Evolutionary conservation across 2,797 vertebrate species (phyloP).

Genomic region (Pelochelys cantorii): DNA sequence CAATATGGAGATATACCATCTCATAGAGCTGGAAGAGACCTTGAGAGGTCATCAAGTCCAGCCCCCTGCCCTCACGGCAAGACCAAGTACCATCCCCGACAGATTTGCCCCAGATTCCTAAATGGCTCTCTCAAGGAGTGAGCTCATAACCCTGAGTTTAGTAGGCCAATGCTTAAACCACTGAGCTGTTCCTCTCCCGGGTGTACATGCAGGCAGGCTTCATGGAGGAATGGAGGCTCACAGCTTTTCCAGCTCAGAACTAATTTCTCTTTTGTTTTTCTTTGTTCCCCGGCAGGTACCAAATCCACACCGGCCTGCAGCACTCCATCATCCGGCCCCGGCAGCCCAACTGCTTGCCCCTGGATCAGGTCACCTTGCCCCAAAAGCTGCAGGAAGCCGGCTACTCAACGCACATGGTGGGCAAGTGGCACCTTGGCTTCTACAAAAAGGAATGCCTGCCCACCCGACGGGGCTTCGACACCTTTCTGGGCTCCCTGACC

Average conservation of each 20-base stretch:
- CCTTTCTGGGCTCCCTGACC: constrained; percentile 95
- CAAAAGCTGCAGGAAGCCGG: constrained; percentile 94
- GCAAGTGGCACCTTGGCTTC: constrained; percentile 99
- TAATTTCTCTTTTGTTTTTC: constrained; percentile 7
- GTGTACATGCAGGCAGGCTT: background rate
- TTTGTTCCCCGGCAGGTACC: constrained; percentile 85
- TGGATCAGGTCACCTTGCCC: constrained; percentile 92
- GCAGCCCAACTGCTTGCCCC: constrained; percentile 96
- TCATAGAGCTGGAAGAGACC: too few species aligned
- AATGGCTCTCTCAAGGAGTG: too few species aligned
- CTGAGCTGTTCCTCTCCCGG: background rate
- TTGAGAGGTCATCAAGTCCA: too few species aligned
- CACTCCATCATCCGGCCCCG: constrained; percentile 97
- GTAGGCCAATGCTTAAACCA: too few species aligned
- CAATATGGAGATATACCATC: too few species aligned
- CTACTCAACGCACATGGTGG: constrained; percentile 98
- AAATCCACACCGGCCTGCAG: constrained; percentile 98
- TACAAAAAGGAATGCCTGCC: constrained; percentile 97
- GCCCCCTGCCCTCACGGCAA: too few species aligned
- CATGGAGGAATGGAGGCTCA: background rate
- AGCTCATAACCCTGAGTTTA: too few species aligned
- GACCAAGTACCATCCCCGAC: too few species aligned
- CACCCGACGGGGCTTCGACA: constrained; percentile 93
- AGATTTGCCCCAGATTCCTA: too few species aligned
- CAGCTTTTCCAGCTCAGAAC: background rate